These are phyloP conservation scores for Contarinia nasturtii DNA, from an alignment of 1,140 invertebrate genomes.

Conservation along the genomic window DNA sequence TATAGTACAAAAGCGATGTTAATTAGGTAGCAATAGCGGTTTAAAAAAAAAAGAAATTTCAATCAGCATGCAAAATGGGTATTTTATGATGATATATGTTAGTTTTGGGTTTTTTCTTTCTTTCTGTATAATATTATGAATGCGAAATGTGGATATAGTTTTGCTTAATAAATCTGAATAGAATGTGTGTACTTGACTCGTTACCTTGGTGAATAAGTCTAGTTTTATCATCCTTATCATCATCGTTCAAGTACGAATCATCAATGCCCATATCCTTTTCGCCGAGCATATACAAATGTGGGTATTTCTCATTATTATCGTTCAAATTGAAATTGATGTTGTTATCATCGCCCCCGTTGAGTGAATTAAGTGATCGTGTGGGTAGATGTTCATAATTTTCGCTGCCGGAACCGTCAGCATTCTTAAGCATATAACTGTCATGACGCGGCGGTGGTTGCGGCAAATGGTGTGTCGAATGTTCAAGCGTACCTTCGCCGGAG, in stretches of 20 bases:
- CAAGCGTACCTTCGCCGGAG: slow-evolving; percentile 48
- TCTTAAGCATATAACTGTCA: slow-evolving; percentile 38
- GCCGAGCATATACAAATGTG: slow-evolving; percentile 11
- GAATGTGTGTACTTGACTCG: no score
- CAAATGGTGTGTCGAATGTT: slow-evolving; percentile 39
- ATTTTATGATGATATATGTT: no score
- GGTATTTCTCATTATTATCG: slow-evolving; percentile 4
- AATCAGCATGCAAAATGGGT: no score
- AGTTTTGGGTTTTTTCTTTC: no score
- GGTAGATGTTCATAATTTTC: slow-evolving; percentile 70
- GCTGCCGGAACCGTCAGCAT: slow-evolving; percentile 34
- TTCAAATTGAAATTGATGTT: slow-evolving; percentile 6
- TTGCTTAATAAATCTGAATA: no score
- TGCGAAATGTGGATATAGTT: no score
- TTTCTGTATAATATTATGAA: no score
- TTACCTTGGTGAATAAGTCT: slow-evolving; percentile 23
- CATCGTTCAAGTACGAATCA: slow-evolving; percentile 36
- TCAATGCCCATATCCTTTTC: slow-evolving; percentile 29
- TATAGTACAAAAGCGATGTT: no score
- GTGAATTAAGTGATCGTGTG: slow-evolving; percentile 24
- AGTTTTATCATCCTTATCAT: slow-evolving; percentile 28
- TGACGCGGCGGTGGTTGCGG: slow-evolving; percentile 42
- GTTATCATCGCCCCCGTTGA: slow-evolving; percentile 27
- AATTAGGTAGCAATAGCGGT: no score
- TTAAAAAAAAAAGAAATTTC: no score